Evolutionary conservation across 2,888 invertebrate species (phyloP).

Genomic region (Electrophaes corylata): DNA sequence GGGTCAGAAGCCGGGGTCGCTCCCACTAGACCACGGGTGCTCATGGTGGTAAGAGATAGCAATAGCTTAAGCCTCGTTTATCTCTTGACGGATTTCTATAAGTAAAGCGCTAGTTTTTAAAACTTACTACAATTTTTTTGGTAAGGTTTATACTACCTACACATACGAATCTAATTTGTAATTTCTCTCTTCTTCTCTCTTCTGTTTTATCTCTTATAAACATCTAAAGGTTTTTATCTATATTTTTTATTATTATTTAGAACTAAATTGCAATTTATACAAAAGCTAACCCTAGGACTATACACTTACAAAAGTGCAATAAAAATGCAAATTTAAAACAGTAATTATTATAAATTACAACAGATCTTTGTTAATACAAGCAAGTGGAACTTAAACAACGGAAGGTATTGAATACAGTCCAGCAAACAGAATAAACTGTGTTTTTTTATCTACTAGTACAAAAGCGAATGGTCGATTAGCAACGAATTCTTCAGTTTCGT

Average conservation of each 20-base stretch:
- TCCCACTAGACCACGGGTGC: no score
- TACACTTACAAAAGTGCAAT: constrained; percentile 5
- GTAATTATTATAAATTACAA: neutral
- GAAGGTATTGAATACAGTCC: constrained; percentile 61
- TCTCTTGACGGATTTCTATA: no score
- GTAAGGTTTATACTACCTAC: no score
- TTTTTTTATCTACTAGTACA: constrained; percentile 59
- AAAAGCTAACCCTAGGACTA: constrained; percentile 5
- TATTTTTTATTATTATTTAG: neutral
- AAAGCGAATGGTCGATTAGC: constrained; percentile 64
- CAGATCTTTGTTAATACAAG: constrained; percentile 6
- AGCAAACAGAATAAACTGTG: constrained; percentile 64
- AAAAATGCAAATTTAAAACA: constrained; percentile 1
- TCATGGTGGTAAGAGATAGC: no score
- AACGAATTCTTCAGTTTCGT: constrained; percentile 46
- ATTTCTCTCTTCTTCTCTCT: no score
- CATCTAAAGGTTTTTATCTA: no score
- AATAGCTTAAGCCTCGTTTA: no score
- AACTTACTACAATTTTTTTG: no score
- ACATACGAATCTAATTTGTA: no score
- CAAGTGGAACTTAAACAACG: constrained; percentile 39
- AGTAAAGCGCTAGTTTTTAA: no score
- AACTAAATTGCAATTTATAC: neutral
- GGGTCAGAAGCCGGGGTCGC: no score
- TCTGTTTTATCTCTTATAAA: no score